Conservation (phyloP, 2,797 vertebrate species). For the Sebastes elongatus region DNA sequence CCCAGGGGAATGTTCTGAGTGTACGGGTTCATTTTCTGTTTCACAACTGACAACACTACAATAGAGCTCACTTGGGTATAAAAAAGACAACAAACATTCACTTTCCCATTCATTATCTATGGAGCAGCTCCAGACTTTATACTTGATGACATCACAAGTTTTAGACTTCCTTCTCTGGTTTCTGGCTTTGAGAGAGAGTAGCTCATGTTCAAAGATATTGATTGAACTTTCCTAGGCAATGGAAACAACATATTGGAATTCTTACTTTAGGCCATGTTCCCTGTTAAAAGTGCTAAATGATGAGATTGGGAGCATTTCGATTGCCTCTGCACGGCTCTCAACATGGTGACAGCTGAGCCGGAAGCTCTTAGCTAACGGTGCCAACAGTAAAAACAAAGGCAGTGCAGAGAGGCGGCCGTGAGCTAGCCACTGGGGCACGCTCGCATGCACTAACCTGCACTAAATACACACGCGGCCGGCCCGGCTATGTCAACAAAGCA, state of each 20-base stretch:
- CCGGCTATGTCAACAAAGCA: too few relatives aligned
- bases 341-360: too few relatives aligned
- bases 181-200: not conserved
- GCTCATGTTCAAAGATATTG: not conserved
- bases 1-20: not conserved
- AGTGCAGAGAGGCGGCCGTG: too few relatives aligned
- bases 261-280: not conserved
- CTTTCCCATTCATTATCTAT: not conserved
- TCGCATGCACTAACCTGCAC: too few relatives aligned
- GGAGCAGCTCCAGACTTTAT: not conserved
- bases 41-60: not conserved
- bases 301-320: too few relatives aligned
- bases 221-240: not conserved
- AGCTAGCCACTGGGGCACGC: too few relatives aligned
- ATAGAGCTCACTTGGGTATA: not conserved
- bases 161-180: not conserved
- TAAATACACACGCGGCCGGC: too few relatives aligned
- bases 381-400: too few relatives aligned
- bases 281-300: too few relatives aligned
- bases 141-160: not conserved
- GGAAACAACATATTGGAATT: not conserved
- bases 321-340: too few relatives aligned
- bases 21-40: not conserved
- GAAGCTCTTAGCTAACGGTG: too few relatives aligned
- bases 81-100: not conserved